Conservation (phyloP, 2,797 vertebrate species). For the Knipowitschia caucasica region DNA sequence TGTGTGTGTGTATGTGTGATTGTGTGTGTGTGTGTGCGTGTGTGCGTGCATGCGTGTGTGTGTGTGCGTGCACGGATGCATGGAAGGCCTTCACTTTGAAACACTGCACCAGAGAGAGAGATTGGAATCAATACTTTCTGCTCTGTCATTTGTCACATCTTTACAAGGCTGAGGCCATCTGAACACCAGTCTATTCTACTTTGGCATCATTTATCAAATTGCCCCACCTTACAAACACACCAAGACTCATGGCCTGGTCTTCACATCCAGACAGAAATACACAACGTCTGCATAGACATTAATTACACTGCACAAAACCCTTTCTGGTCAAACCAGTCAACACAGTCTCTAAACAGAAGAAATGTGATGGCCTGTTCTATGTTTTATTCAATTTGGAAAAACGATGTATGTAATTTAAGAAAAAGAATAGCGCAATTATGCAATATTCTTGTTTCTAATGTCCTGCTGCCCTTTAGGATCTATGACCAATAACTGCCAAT, state of each 20-base stretch:
- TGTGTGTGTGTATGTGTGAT: conserved; percentile 22
- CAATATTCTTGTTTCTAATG: neutral
- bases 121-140: conserved; percentile 98
- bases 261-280: conserved; percentile 19
- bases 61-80: conserved; percentile 34
- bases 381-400: neutral
- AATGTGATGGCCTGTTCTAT: neutral
- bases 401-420: neutral
- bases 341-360: neutral
- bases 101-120: conserved; percentile 88
- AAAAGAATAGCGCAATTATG: neutral
- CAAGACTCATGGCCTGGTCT: conserved; percentile 12
- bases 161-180: conserved; percentile 91
- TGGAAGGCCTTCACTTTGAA: conserved; percentile 84
- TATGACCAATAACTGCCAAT: conserved; percentile 9
- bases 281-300: conserved; percentile 8
- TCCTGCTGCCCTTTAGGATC: conserved; percentile 3
- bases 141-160: conserved; percentile 98
- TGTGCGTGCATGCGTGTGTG: too few species aligned
- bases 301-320: conserved; percentile 9
- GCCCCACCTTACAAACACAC: conserved; percentile 64
- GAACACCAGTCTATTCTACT: conserved; percentile 93
- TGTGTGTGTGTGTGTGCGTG: conserved; percentile 25
- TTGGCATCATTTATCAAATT: conserved; percentile 92
- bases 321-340: neutral